phyloP scores from a whole-genome alignment of 1,140 invertebrate genomes.

The Saccostrea echinata region DNA sequence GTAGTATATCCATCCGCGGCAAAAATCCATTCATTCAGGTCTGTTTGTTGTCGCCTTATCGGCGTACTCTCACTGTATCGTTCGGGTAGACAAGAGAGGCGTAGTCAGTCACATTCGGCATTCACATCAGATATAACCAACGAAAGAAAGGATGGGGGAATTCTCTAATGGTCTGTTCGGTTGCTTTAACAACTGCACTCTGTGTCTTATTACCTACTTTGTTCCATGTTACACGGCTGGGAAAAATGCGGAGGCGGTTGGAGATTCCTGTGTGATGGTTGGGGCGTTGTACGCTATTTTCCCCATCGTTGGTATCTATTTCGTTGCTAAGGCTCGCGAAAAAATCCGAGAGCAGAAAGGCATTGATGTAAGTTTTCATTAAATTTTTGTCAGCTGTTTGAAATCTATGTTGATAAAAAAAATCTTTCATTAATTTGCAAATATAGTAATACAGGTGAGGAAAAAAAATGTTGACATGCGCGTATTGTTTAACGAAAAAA shows the following conservation, averaged over 20 bases:
- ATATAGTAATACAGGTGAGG: too few relatives aligned
- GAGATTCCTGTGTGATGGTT: constrained; percentile 62
- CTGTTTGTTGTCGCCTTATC: background rate
- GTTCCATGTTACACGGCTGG: constrained; percentile 70
- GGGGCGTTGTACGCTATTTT: constrained; percentile 61
- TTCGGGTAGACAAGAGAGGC: constrained; percentile 95
- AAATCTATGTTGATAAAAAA: too few relatives aligned
- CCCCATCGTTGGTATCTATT: constrained; percentile 53
- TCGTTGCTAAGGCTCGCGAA: constrained; percentile 50
- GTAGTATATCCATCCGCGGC: background rate
- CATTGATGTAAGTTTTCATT: constrained; percentile 54
- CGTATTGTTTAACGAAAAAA: too few relatives aligned
- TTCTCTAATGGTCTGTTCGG: constrained; percentile 65
- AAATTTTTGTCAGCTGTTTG: too few relatives aligned
- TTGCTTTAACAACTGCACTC: constrained; percentile 67
- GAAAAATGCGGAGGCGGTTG: constrained; percentile 67
- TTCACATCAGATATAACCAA: background rate
- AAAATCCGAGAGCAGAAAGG: constrained; percentile 62
- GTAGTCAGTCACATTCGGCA: constrained; percentile 64
- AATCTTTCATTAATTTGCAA: too few relatives aligned
- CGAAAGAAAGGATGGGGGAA: constrained; percentile 34
- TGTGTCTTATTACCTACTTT: constrained; percentile 69
- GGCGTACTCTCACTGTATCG: constrained; percentile 79
- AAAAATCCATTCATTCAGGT: background rate
- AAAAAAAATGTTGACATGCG: too few relatives aligned